Evolutionary conservation across 2,888 invertebrate genomes (phyloP).

Genomic region (Acleris cristana): DNA sequence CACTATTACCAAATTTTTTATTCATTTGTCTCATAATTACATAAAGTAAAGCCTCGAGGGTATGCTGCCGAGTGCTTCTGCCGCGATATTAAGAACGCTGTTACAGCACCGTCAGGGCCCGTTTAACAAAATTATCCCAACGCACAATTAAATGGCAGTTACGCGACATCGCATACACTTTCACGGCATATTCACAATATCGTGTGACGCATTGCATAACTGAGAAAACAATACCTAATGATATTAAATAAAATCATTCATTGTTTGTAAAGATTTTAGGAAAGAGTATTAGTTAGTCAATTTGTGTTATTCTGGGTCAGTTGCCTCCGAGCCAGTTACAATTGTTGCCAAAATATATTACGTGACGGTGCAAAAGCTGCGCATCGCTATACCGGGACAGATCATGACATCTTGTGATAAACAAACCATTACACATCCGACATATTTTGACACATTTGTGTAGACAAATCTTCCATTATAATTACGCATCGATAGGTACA

Average conservation of each 20-base stretch:
- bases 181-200: constrained; percentile 60
- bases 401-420: not conserved
- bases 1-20: constrained; percentile 12
- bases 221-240: constrained; percentile 40
- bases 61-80: constrained; percentile 23
- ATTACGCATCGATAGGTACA: too few species aligned
- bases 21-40: constrained; percentile 16
- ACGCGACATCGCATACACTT: constrained; percentile 54
- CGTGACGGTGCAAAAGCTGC: not conserved
- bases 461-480: too few species aligned
- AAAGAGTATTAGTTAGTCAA: not conserved
- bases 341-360: not conserved
- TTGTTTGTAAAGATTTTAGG: constrained; percentile 50
- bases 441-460: not conserved
- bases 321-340: too few species aligned
- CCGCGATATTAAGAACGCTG: constrained; percentile 47
- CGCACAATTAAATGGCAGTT: constrained; percentile 55
- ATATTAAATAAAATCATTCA: constrained; percentile 49
- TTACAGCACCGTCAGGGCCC: constrained; percentile 45
- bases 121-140: constrained; percentile 51
- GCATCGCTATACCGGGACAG: not conserved
- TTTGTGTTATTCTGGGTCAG: not conserved
- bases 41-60: constrained; percentile 23
- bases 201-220: constrained; percentile 67
- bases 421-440: not conserved